phyloP scores from a whole-genome alignment of 1,140 invertebrate genomes.

The Leptoteleia sp. region DNA sequence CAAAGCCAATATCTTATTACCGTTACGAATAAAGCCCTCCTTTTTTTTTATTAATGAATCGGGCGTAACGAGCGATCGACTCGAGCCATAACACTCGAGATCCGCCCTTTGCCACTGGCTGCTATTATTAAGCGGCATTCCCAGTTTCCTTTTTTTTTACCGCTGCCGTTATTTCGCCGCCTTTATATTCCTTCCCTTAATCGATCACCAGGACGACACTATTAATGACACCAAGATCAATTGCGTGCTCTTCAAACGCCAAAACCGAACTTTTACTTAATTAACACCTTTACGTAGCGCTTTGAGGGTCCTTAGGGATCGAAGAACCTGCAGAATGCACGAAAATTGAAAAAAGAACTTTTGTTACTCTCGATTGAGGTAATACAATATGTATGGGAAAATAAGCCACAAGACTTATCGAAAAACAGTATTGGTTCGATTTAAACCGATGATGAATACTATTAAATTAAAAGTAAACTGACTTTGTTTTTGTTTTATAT shows the following conservation, averaged over 20 bases:
- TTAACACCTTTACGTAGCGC: background rate
- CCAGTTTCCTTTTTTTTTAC: conserved; percentile 17
- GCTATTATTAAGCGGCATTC: conserved; percentile 38
- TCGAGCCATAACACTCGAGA: conserved; percentile 32
- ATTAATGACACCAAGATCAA: conserved; percentile 44
- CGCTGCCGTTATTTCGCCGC: conserved; percentile 5
- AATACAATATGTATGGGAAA: no score
- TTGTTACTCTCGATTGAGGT: no score
- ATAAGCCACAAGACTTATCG: no score
- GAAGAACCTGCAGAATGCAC: no score
- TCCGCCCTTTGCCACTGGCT: conserved; percentile 19
- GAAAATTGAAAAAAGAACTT: no score
- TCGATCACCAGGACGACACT: conserved; percentile 37
- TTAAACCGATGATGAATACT: no score
- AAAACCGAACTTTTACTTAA: conserved; percentile 5
- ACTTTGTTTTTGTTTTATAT: no score
- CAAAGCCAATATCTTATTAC: conserved; percentile 30
- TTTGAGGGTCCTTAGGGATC: no score
- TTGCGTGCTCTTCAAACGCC: conserved; percentile 19
- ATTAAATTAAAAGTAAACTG: no score
- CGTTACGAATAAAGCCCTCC: conserved; percentile 29
- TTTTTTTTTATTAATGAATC: conserved; percentile 62
- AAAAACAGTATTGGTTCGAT: no score
- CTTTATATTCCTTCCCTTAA: conserved; percentile 31
- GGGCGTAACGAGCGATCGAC: conserved; percentile 50